A percentile compares a stretch with the other conserved stretches of the same genome.
Evolutionary conservation across 1,140 invertebrate genomes (phyloP).

Genomic region (Penaeus vannamei): DNA sequence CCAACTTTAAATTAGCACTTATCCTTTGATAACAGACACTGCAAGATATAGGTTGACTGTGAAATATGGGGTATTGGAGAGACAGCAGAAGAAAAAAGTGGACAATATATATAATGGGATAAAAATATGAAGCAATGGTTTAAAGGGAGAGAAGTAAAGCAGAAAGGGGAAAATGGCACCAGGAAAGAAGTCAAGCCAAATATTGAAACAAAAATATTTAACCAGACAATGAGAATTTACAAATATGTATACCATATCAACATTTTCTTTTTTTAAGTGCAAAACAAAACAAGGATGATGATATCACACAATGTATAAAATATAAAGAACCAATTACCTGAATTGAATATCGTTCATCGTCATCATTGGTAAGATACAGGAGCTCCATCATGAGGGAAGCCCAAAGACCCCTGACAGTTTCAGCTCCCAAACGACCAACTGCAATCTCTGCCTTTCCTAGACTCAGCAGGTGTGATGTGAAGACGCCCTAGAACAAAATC

Average conservation of each 20-base stretch:
- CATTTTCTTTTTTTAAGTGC: background rate
- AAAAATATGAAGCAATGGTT: background rate
- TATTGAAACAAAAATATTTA: too few species aligned
- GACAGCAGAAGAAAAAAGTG: background rate
- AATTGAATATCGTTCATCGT: constrained; percentile 77
- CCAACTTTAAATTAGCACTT: too few species aligned
- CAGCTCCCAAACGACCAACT: constrained; percentile 73
- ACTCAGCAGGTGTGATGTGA: constrained; percentile 72
- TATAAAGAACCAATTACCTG: constrained; percentile 68
- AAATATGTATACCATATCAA: constrained; percentile 6
- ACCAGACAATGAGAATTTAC: background rate
- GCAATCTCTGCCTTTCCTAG: constrained; percentile 71
- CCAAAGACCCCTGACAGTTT: constrained; percentile 75
- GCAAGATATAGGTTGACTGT: too few species aligned
- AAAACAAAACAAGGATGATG: background rate
- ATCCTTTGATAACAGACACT: too few species aligned
- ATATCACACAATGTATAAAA: background rate
- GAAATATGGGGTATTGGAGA: too few species aligned
- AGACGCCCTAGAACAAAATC: constrained; percentile 67
- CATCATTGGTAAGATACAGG: constrained; percentile 76
- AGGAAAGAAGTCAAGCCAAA: too few species aligned
- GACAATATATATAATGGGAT: background rate
- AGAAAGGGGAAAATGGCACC: too few species aligned
- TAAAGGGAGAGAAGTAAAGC: background rate
- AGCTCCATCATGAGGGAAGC: constrained; percentile 75